Base-by-base conservation (phyloP, 1,140 invertebrate genomes). In the Dysdera silvatica region DNA sequence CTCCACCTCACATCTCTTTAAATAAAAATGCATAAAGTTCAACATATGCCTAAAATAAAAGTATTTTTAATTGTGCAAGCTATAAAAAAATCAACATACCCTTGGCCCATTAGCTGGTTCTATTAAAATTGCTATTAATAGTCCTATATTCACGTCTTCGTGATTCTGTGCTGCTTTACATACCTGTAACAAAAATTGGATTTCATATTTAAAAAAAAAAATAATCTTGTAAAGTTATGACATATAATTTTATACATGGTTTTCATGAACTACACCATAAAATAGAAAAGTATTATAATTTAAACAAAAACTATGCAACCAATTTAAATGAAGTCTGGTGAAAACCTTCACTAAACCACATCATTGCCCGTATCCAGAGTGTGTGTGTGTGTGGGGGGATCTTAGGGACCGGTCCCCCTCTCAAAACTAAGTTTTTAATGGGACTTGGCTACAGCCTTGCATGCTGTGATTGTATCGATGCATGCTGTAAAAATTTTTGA, bases 61-160 rank as follows among this genome's bases (percentile, higher is more conserved):
- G n/a, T 3, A 41, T n/a, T 37, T 10, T 37, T 41, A 41, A 18
- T 18, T 6, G n/a, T n/a, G n/a, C 23, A 41, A 12, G 6, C 23
- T 41, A 41, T 41, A 10, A 29, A 2, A 45, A 29, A 61, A 40
- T 7, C 23, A 2, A 43, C 71, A 71, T 75, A 84, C 83, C 75
- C 90, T 91, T 1, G 84, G 77, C 40, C 88, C 88, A 74, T 84
- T 84, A 65, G 82, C 81, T 33, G 88, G 87, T 71, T 97, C 92
- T n/a, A 86, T 87, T 58, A 98, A 79, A 72, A 98, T 94, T 55
- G 83, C 82, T 71, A 89, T 87, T 14, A 97, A 77, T 70, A 97
- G 83, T 41, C 94, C 94, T 61, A 95, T 76, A 48, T 88, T 92
- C 45, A 96, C 85, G 47, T 83, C 80, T 74, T 97, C 93, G 77